A percentile compares a stretch with the other conserved stretches of the same genome.
Evolutionary conservation across 2,113 vertebrate genomes (phyloP).

Genomic region (Thamnophis sirtalis): DNA sequence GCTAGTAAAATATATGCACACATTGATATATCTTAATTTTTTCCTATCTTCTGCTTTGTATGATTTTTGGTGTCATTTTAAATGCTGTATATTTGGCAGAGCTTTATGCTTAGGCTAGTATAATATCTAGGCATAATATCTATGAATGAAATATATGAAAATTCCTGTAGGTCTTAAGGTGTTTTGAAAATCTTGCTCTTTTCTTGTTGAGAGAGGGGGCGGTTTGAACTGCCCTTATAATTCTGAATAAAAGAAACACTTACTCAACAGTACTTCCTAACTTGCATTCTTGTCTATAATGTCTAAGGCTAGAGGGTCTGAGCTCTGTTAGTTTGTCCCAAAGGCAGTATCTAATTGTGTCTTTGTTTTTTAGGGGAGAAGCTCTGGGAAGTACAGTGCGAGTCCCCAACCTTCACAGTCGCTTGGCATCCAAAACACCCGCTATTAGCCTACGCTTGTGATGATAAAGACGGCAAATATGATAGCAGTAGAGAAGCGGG

Average conservation of each 20-base stretch:
- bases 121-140: neutral
- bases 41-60: neutral
- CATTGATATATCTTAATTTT: neutral
- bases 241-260: neutral
- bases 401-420: slow-evolving; percentile 96
- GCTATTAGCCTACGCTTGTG: slow-evolving; percentile 92
- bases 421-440: slow-evolving; percentile 97
- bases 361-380: slow-evolving; percentile 84
- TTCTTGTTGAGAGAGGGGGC: neutral
- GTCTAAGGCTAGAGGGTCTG: neutral
- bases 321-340: neutral
- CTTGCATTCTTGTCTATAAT: neutral
- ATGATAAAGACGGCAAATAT: slow-evolving; percentile 97
- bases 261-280: neutral
- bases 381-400: slow-evolving; percentile 98
- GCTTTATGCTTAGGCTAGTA: neutral
- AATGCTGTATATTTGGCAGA: neutral
- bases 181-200: neutral
- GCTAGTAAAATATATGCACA: neutral
- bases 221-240: neutral
- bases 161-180: neutral
- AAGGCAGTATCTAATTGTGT: neutral
- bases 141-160: neutral
- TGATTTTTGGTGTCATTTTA: fast-evolving
- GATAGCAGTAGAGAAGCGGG: slow-evolving; percentile 95